Evolutionary conservation across 2,797 vertebrate species (phyloP), one percentile per base, ranked within the genome.

Genomic region (Cynopterus sphinx): DNA sequence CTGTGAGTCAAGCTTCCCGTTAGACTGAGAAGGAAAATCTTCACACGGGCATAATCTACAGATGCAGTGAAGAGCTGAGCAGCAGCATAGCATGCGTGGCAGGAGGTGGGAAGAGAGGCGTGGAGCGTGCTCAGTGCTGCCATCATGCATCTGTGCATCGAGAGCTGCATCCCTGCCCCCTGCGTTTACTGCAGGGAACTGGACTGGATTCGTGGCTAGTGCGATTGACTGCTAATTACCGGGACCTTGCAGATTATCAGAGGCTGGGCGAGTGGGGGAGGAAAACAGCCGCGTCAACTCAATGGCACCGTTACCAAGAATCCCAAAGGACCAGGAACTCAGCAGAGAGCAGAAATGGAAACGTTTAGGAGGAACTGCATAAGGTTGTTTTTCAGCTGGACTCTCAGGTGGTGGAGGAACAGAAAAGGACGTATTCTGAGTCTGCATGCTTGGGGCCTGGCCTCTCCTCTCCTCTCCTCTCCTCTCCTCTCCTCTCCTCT

Each of bases 81-180:
- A 61, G 26, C 55, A 26, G 73, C 86, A 70, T 16, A 51, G 12
- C 8, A 22, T 0, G 22, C 13, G 3, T 53, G 33, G 53, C 33
- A 5, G 81, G 78, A 83, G 21, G 33, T 22, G 31, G n/a, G 9
- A 31, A 61, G 65, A 26, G 0, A 0, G 0, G 31, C 0, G 0
- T 2, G 39, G 24, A 24, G 16, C 1, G 3, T 4, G 59, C 22
- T 26, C 5, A 61, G 59, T 12, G 28, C 31, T 8, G 22, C 12
- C 9, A 0, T 13, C 2, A 1, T 0, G 5, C 9, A 71, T 49
- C 49, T 26, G 2, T 79, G 46, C 26, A 2, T 3, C 4, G 9
- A 24, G 3, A 17, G 12, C 33, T 12, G 36, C 1, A 7, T 19
- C 39, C 9, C 85, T 49, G 31, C 51, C 43, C 70, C 22, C 12